phyloP scores from a whole-genome alignment of 2,888 invertebrate genomes.

The Drosophila setosimentum region DNA sequence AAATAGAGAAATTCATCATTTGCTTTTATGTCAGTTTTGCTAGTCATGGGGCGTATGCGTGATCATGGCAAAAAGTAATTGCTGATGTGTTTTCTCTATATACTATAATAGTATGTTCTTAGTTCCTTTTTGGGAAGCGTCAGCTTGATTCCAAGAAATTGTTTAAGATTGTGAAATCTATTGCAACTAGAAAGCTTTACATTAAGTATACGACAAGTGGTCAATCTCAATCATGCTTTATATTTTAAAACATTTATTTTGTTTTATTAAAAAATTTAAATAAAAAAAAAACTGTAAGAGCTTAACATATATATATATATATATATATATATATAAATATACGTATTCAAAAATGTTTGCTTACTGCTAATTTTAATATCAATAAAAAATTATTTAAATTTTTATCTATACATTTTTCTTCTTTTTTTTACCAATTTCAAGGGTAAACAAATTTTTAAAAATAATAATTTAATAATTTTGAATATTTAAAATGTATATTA shows the following conservation, averaged over 20 bases:
- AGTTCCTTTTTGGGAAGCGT: not conserved
- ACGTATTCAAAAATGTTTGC: not conserved
- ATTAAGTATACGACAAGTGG: slow-evolving; percentile 14
- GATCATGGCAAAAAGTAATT: slow-evolving; percentile 2
- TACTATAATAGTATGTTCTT: not conserved
- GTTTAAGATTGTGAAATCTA: slow-evolving; percentile 10
- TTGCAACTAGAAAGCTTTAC: not conserved
- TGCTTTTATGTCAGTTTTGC: not conserved
- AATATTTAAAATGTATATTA: not conserved
- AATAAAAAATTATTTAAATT: not conserved
- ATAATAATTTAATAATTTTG: not conserved
- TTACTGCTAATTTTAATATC: not conserved
- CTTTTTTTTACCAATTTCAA: not conserved
- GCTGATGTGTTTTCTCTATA: too few species aligned
- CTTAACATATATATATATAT: not conserved
- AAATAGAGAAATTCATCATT: slow-evolving; percentile 41
- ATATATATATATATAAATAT: not conserved
- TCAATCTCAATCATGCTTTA: not conserved
- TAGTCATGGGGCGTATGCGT: slow-evolving; percentile 39
- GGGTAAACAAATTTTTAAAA: too few species aligned
- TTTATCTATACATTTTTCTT: not conserved
- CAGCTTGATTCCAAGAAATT: not conserved
- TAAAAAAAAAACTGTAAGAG: not conserved
- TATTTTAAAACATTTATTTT: not conserved
- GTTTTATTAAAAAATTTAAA: not conserved